These are phyloP conservation scores for Dendrolimus houi DNA, from an alignment of 2,888 invertebrate genomes.

Conservation along the genomic window DNA sequence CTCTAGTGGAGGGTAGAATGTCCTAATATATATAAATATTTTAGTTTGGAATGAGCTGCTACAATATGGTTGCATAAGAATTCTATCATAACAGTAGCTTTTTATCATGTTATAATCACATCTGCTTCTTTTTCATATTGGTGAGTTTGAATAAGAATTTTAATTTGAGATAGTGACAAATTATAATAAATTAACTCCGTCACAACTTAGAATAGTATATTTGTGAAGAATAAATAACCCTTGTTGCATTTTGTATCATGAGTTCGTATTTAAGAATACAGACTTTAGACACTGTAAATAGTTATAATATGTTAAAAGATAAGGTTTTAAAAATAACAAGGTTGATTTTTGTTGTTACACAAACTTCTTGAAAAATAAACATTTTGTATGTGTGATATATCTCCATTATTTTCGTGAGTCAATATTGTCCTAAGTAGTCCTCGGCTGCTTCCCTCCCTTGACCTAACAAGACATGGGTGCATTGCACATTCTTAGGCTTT, in stretches of 20 bases:
- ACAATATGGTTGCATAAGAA: slow-evolving; percentile 45
- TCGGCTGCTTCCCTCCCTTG: slow-evolving; percentile 24
- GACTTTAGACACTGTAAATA: slow-evolving; percentile 73
- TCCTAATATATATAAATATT: slow-evolving; percentile 32
- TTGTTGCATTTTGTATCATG: slow-evolving; percentile 71
- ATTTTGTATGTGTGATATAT: slow-evolving; percentile 73
- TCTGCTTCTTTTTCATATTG: slow-evolving; percentile 61
- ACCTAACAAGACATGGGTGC: neutral
- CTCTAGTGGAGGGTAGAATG: slow-evolving; percentile 56
- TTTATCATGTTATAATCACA: slow-evolving; percentile 65
- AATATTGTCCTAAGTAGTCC: slow-evolving; percentile 12
- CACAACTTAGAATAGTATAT: slow-evolving; percentile 69
- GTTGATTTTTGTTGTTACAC: slow-evolving; percentile 77
- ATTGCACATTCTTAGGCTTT: neutral
- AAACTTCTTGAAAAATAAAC: slow-evolving; percentile 75
- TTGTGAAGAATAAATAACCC: slow-evolving; percentile 63
- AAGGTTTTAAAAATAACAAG: slow-evolving; percentile 70
- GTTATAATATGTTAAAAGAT: slow-evolving; percentile 73
- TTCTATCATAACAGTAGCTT: slow-evolving; percentile 67
- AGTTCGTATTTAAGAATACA: slow-evolving; percentile 72
- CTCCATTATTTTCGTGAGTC: slow-evolving; percentile 43
- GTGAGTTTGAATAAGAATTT: slow-evolving; percentile 56
- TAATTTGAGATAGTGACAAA: slow-evolving; percentile 61
- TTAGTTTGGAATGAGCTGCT: slow-evolving; percentile 42
- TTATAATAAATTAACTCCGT: slow-evolving; percentile 66